These are phyloP conservation scores for Antheraea mylitta DNA, from an alignment of 1,140 invertebrate genomes.

Conservation along the genomic window DNA sequence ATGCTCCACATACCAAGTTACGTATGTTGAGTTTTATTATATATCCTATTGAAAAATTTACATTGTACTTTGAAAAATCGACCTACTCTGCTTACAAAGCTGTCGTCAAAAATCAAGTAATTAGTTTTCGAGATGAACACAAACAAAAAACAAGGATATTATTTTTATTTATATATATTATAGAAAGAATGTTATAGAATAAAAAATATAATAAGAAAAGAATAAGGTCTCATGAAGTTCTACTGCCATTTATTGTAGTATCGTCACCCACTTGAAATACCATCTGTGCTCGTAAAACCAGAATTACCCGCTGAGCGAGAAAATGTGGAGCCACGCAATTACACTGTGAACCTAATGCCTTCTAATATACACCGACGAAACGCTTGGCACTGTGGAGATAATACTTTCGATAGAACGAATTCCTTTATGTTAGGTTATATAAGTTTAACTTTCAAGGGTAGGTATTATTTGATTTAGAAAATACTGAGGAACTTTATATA, in stretches of 20 bases:
- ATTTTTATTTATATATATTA: no score
- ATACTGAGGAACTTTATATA: no score
- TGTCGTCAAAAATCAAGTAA: no score
- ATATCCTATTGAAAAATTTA: no score
- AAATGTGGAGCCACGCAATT: background rate
- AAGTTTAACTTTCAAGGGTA: background rate
- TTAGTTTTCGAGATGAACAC: no score
- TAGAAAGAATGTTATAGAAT: background rate
- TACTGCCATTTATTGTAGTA: background rate
- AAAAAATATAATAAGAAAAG: background rate
- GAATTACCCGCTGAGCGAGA: background rate
- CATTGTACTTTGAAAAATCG: no score
- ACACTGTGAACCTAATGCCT: background rate
- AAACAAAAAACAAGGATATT: no score
- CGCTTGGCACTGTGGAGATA: background rate
- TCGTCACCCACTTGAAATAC: background rate
- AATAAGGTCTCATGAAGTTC: background rate
- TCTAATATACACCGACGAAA: constrained; percentile 1
- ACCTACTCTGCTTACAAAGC: no score
- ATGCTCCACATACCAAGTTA: no score
- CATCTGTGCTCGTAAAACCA: background rate
- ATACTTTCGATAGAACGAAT: background rate
- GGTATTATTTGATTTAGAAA: no score
- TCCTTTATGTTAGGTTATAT: background rate
- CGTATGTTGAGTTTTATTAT: no score